Conservation (phyloP, 2,888 invertebrate genomes). For the Siphlonurus alternatus region DNA sequence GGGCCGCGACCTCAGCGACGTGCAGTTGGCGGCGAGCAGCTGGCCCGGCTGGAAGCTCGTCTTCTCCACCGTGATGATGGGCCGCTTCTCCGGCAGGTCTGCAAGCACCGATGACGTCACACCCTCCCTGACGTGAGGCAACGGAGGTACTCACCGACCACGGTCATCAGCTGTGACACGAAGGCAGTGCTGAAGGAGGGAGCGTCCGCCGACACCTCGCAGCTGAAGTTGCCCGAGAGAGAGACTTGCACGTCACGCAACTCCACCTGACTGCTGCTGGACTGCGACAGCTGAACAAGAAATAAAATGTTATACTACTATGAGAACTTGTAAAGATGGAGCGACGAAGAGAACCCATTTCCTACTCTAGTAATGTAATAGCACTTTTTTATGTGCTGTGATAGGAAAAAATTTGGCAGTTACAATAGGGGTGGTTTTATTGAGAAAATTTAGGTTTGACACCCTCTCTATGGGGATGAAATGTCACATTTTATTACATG, state of each 20-base stretch:
- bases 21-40: constrained; percentile 56
- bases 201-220: constrained; percentile 21
- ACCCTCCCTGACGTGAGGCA: too few species aligned
- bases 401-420: too few species aligned
- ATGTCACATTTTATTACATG: too few species aligned
- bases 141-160: constrained; percentile 10
- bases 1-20: constrained; percentile 60
- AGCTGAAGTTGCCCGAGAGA: constrained; percentile 19
- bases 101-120: too few species aligned
- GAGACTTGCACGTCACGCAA: constrained; percentile 15
- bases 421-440: too few species aligned
- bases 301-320: too few species aligned
- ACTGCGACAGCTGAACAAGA: constrained; percentile 13
- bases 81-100: constrained; percentile 54
- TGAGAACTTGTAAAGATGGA: too few species aligned
- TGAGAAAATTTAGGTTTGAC: too few species aligned
- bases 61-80: constrained; percentile 50
- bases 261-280: constrained; percentile 19
- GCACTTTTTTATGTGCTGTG: too few species aligned
- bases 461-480: too few species aligned
- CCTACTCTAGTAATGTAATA: too few species aligned
- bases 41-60: constrained; percentile 61
- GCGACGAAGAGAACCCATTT: too few species aligned
- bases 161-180: constrained; percentile 14
- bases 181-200: constrained; percentile 19